Conservation (phyloP, 2,797 vertebrate genomes). For the Silurus aristotelis region DNA sequence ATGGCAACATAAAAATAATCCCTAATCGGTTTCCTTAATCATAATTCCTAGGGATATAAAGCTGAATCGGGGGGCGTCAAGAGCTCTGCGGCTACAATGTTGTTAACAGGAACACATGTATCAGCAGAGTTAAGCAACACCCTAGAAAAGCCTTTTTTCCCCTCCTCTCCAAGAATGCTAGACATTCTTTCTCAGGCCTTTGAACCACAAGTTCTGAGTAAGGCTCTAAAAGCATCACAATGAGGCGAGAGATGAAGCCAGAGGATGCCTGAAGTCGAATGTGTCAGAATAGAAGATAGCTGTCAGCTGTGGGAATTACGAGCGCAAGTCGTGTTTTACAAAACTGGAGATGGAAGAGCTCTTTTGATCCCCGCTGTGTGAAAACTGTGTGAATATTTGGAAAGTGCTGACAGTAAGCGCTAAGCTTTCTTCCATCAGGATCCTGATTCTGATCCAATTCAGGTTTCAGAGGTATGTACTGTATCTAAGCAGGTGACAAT, state of each 20-base stretch:
- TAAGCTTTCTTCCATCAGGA: conserved; percentile 12
- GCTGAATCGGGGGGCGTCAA: conserved; percentile 37
- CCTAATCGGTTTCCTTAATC: conserved; percentile 50
- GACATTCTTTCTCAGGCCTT: conserved; percentile 58
- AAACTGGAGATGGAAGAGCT: conserved; percentile 35
- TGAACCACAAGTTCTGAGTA: conserved; percentile 50
- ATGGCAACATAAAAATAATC: conserved; percentile 54
- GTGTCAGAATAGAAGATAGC: conserved; percentile 53
- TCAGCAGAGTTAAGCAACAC: conserved; percentile 54
- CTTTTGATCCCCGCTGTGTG: conserved; percentile 32
- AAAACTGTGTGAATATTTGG: conserved; percentile 29
- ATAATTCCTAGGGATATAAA: conserved; percentile 57
- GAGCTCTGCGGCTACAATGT: conserved; percentile 37
- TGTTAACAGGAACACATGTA: conserved; percentile 55
- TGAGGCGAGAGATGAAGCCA: conserved; percentile 50
- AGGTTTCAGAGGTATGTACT: not conserved
- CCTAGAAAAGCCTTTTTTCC: conserved; percentile 32
- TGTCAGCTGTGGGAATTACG: conserved; percentile 48
- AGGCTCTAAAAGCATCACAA: conserved; percentile 56
- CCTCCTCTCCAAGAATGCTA: conserved; percentile 28
- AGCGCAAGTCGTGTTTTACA: not conserved
- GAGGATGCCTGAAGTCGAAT: conserved; percentile 46
- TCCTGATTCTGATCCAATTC: conserved; percentile 17
- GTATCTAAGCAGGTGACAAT: not conserved
- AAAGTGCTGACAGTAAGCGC: conserved; percentile 20